Conservation (phyloP, 2,888 invertebrate species). For the Pediacus dermestoides region DNA sequence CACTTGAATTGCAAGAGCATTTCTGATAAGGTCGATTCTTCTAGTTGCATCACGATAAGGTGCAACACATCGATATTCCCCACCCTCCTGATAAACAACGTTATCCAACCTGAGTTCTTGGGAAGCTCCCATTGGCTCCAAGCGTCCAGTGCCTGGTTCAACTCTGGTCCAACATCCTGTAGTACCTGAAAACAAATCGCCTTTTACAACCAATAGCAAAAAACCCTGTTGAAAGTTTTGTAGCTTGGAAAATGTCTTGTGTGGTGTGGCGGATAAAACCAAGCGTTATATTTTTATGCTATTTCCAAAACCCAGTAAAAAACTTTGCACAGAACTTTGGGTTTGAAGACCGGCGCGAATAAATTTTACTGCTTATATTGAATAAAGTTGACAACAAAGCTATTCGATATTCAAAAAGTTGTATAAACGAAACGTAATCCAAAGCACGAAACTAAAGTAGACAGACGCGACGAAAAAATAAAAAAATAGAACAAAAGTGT, state of each 20-base stretch:
- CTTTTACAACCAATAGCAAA: no score
- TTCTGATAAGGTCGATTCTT: slow-evolving; percentile 55
- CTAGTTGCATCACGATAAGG: slow-evolving; percentile 55
- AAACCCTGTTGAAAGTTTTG: no score
- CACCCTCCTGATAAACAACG: slow-evolving; percentile 73
- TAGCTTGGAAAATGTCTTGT: no score
- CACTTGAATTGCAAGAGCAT: slow-evolving; percentile 50
- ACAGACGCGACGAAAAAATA: slow-evolving; percentile 16
- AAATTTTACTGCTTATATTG: slow-evolving; percentile 27
- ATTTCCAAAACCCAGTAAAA: slow-evolving; percentile 19
- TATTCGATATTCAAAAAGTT: slow-evolving; percentile 23
- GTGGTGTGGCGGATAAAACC: no score
- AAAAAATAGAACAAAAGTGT: slow-evolving; percentile 23
- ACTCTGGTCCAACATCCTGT: slow-evolving; percentile 62
- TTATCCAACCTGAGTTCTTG: slow-evolving; percentile 64
- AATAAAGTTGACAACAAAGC: slow-evolving; percentile 23
- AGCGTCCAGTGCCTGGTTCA: slow-evolving; percentile 54
- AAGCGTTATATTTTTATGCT: no score
- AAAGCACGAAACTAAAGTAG: slow-evolving; percentile 9
- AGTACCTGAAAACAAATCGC: slow-evolving; percentile 55
- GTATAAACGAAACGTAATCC: slow-evolving; percentile 17
- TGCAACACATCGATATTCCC: slow-evolving; percentile 70
- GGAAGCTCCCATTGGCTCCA: slow-evolving; percentile 57
- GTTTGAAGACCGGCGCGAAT: slow-evolving; percentile 15
- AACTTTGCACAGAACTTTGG: slow-evolving; percentile 19